Evolutionary conservation across 2,113 vertebrate species (phyloP).

Genomic region (Aphyosemion australe): DNA sequence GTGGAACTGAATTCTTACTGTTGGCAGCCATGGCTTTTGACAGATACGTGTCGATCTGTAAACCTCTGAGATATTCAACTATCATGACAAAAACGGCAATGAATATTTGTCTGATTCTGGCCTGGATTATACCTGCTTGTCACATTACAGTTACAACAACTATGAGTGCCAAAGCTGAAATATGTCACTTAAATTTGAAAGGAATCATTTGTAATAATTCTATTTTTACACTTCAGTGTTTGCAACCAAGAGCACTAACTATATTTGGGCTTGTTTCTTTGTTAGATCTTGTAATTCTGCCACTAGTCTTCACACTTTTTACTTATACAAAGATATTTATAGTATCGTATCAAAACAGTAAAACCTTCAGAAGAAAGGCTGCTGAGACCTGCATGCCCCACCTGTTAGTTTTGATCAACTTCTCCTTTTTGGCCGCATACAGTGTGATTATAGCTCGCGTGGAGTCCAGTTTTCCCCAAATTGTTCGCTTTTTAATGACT

Average conservation of each 20-base stretch:
- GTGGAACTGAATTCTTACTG: neutral
- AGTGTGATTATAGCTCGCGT: neutral
- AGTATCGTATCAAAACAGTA: neutral
- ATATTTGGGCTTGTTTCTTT: neutral
- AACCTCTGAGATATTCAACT: neutral
- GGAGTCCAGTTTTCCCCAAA: neutral
- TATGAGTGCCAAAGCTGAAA: neutral
- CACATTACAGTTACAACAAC: neutral
- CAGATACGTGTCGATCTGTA: conserved; percentile 24
- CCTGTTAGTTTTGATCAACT: conserved; percentile 20
- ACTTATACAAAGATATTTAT: conserved; percentile 18
- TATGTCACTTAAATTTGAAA: conserved; percentile 12
- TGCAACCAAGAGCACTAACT: neutral
- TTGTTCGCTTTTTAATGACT: neutral
- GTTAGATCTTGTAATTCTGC: rapidly evolving
- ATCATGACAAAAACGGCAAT: conserved; percentile 31
- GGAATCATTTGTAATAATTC: conserved; percentile 35
- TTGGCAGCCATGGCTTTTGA: conserved; percentile 21
- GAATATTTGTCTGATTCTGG: neutral
- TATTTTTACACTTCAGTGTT: conserved; percentile 14
- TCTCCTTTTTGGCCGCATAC: neutral
- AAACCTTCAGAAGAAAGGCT: conserved; percentile 14
- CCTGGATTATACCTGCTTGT: conserved; percentile 26
- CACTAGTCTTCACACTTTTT: neutral
- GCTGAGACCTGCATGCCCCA: conserved; percentile 36